These are phyloP conservation scores for Picus viridis DNA, from an alignment of 2,797 vertebrate species.

Conservation along the genomic window DNA sequence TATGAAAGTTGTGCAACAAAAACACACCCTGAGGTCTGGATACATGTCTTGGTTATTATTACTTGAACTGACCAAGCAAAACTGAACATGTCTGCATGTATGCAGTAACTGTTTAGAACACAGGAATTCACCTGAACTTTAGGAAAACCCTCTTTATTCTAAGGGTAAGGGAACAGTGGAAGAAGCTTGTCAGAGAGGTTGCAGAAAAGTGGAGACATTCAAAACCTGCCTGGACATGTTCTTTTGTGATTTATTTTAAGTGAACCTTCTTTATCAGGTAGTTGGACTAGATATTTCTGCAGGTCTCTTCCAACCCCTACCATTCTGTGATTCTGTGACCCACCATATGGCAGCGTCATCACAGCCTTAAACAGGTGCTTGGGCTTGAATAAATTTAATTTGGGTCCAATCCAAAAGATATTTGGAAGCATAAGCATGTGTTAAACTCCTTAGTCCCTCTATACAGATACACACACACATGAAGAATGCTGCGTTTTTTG, in stretches of 20 bases:
- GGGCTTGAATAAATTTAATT: slow-evolving; percentile 38
- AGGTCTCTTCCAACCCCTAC: too few species aligned
- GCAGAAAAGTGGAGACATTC: too few species aligned
- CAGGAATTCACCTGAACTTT: too few species aligned
- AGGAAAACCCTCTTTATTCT: too few species aligned
- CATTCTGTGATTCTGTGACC: neutral
- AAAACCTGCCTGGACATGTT: too few species aligned
- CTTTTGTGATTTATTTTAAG: too few species aligned
- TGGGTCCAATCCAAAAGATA: slow-evolving; percentile 35
- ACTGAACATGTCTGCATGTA: neutral
- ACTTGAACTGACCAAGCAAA: neutral
- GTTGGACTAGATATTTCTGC: too few species aligned
- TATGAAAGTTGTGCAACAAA: neutral
- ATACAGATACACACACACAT: neutral
- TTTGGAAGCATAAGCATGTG: neutral
- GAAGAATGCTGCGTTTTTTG: neutral
- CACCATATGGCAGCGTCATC: slow-evolving; percentile 49
- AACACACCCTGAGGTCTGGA: rapidly evolving
- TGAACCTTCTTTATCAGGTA: too few species aligned
- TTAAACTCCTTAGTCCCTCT: slow-evolving; percentile 6
- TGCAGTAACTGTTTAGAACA: neutral
- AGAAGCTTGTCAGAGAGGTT: too few species aligned
- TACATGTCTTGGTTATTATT: neutral
- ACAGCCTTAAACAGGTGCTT: slow-evolving; percentile 45
- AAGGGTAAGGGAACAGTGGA: too few species aligned